These are phyloP conservation scores for Cephus runcator DNA, from an alignment of 2,888 invertebrate genomes.

Conservation along the genomic window DNA sequence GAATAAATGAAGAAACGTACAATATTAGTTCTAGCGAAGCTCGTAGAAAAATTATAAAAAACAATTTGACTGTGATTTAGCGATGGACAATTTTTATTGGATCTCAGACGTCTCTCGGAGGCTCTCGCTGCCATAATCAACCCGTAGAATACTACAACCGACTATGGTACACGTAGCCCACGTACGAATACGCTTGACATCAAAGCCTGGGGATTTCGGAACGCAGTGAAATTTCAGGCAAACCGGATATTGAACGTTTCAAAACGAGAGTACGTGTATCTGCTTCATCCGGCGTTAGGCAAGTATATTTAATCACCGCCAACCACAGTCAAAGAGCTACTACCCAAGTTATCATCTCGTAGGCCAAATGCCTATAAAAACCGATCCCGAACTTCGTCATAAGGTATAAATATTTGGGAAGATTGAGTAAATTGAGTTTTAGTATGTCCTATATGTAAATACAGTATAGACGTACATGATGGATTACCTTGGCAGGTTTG, in stretches of 20 bases:
- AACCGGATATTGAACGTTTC: neutral
- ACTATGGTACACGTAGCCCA: neutral
- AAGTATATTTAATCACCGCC: neutral
- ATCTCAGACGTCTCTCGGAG: neutral
- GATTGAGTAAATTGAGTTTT: neutral
- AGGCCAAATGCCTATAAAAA: neutral
- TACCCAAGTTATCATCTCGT: neutral
- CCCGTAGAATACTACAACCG: neutral
- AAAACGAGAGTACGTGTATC: neutral
- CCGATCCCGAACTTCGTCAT: neutral
- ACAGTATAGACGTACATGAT: neutral
- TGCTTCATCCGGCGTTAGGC: neutral
- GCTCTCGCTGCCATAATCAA: neutral
- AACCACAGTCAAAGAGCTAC: neutral
- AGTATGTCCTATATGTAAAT: neutral
- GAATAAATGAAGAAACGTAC: neutral
- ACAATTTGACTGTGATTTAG: neutral
- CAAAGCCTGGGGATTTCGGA: neutral
- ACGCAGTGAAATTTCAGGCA: neutral
- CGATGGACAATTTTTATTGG: neutral
- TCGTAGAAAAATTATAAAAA: neutral
- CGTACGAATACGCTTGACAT: neutral
- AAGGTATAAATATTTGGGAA: neutral
- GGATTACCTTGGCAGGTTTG: conserved; percentile 66
- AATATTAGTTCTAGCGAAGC: neutral